These are phyloP conservation scores for Ophion obscuratus DNA, from an alignment of 2,888 invertebrate genomes.

Conservation along the genomic window DNA sequence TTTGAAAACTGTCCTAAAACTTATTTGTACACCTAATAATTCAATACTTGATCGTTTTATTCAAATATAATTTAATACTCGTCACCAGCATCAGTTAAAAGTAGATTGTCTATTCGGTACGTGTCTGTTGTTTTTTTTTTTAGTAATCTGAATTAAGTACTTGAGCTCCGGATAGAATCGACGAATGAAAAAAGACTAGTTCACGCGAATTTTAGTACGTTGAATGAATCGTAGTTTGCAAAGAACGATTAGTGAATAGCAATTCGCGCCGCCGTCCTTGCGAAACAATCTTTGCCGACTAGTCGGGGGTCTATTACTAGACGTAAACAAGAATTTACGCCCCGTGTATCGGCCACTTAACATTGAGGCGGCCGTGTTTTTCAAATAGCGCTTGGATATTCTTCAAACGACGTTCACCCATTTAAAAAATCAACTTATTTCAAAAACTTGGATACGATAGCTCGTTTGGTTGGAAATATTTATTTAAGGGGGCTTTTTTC, in stretches of 20 bases:
- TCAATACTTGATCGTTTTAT: neutral
- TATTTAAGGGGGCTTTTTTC: neutral
- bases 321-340: neutral
- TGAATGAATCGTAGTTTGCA: slow-evolving; percentile 10
- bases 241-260: slow-evolving; percentile 13
- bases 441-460: neutral
- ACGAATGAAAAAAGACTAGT: neutral
- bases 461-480: neutral
- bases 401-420: neutral
- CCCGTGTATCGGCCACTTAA: neutral
- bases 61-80: neutral
- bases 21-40: too few relatives aligned
- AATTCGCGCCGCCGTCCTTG: neutral
- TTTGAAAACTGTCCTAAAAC: too few relatives aligned
- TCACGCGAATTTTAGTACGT: slow-evolving; percentile 1
- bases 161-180: neutral
- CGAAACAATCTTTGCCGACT: slow-evolving; percentile 3
- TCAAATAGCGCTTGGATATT: neutral
- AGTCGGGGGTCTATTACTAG: neutral
- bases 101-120: neutral
- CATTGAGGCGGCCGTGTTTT: neutral
- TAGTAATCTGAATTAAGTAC: neutral
- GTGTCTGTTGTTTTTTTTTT: too few relatives aligned
- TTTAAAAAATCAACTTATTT: neutral
- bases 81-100: neutral